phyloP scores from a whole-genome alignment of 2,797 vertebrate genomes.

The Silurus lanzhouensis region DNA sequence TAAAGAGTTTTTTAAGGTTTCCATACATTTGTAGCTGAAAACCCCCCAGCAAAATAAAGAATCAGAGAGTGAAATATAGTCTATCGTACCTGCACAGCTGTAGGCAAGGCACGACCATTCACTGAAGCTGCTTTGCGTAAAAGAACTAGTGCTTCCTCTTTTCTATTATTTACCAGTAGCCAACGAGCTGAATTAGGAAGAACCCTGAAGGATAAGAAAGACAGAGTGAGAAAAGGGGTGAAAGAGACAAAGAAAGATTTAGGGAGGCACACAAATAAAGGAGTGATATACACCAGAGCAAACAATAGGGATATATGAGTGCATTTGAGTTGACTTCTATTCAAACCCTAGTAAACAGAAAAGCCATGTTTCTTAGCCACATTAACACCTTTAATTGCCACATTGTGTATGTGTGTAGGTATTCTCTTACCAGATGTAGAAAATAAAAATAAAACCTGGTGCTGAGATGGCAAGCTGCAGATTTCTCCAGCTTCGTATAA shows the following conservation, averaged over 20 bases:
- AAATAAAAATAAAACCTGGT: constrained; percentile 74
- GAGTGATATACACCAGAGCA: constrained; percentile 7
- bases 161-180: constrained; percentile 77
- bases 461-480: constrained; percentile 77
- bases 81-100: constrained; percentile 61
- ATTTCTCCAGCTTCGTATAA: constrained; percentile 82
- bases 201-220: constrained; percentile 60
- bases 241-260: constrained; percentile 40
- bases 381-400: background rate
- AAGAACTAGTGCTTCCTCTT: constrained; percentile 78
- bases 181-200: constrained; percentile 76
- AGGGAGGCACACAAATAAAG: constrained; percentile 28
- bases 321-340: background rate
- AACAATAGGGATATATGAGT: constrained; percentile 28
- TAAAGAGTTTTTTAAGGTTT: constrained; percentile 49
- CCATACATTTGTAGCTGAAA: constrained; percentile 61
- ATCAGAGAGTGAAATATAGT: background rate
- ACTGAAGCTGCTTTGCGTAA: constrained; percentile 78
- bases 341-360: constrained; percentile 2
- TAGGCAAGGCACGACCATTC: constrained; percentile 75
- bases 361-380: background rate
- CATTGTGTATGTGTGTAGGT: background rate
- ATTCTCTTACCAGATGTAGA: constrained; percentile 75
- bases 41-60: background rate
- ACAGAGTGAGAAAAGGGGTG: background rate